Evolutionary conservation across 2,888 invertebrate species (phyloP), one percentile per base, ranked within the genome.

Genomic region (Heterodera filipjevi): DNA sequence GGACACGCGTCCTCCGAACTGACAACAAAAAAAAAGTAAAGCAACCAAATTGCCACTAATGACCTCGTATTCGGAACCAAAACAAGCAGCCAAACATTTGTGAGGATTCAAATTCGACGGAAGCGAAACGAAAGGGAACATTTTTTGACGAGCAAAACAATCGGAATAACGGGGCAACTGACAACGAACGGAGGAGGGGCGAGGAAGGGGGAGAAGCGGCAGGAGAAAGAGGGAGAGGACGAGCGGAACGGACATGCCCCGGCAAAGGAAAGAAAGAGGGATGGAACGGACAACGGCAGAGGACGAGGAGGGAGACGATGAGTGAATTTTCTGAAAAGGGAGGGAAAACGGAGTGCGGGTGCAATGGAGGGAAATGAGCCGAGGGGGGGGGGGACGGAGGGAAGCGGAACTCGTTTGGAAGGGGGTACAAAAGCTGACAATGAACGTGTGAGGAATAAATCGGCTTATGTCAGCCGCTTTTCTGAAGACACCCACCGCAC

Each of bases 101-200:
- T 59, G 59, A 27, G 59, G 59, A 22, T 59, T 22, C n/a, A 59
- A n/a, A 59, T 27, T 8, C 6, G n/a, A 27, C 22, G 59, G 59
- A n/a, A 59, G 27, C 27, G 59, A 59, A 59, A 59, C 59, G 59
- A 59, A 59, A 59, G 59, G 59, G 59, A 22, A 59, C 59, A 59
- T 59, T 59, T 59, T 59, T n/a, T 59, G 59, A 59, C 59, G 59
- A 27, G 59, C 59, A 27, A 59, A 59, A 12, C 59, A 59, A 59
- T 59, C 59, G 59, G 59, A 59, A 59, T 59, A 59, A 27, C 27
- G 27, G 59, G 49, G 1, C 16, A 49, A 59, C 8, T n/a, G 27
- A 53, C 16, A 53, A 22, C 22, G 22, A 53, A 22, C 22, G 59
- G 59, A 6, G 59, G 27, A 59, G 22, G 59, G 12, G n/a, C 6